These are phyloP conservation scores for Drosophila kohkoa DNA, from an alignment of 1,140 invertebrate genomes.

Conservation along the genomic window DNA sequence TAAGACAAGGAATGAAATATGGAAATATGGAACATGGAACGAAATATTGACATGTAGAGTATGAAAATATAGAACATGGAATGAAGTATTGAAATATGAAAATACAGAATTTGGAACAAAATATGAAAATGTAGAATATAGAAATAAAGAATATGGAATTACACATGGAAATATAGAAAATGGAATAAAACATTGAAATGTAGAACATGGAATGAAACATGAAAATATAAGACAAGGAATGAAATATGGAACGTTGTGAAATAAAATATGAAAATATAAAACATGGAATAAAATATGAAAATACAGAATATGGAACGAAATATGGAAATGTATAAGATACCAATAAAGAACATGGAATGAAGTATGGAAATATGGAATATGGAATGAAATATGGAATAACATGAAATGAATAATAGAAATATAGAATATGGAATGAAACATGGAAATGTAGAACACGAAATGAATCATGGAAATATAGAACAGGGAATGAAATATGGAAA, in stretches of 20 bases:
- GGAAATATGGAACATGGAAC: background rate
- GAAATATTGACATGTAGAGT: background rate
- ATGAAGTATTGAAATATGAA: background rate
- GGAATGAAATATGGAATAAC: background rate
- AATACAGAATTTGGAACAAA: background rate
- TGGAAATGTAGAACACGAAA: background rate
- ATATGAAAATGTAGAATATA: no score
- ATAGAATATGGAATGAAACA: no score
- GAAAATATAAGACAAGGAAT: background rate
- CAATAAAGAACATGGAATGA: no score
- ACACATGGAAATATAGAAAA: no score
- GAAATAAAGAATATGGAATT: no score
- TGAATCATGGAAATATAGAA: background rate
- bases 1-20: background rate
- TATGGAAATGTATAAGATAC: no score
- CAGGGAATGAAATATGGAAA: background rate
- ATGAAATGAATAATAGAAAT: no score
- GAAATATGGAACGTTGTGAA: no score
- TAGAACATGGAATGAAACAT: no score
- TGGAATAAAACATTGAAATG: no score
- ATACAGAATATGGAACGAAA: no score
- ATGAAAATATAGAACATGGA: background rate
- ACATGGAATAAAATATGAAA: background rate
- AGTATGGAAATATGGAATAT: background rate
- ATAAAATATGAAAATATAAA: background rate